Percentiles rank a stretch among this genome's conserved stretches.
Evolutionary conservation across 2,113 vertebrate species (phyloP).

Genomic region (Murina feae): DNA sequence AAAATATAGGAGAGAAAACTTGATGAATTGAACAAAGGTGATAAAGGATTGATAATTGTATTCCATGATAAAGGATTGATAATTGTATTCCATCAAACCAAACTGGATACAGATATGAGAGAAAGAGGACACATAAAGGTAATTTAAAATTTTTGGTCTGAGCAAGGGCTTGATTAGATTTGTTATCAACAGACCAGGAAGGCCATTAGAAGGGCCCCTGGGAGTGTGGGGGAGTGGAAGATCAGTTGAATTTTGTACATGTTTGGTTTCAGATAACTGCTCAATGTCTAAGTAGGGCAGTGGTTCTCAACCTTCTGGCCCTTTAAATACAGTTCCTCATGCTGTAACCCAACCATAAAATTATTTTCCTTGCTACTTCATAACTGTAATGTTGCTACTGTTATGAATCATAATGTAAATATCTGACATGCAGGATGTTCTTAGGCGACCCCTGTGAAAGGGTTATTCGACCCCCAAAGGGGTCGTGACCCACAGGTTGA

Average conservation of each 20-base stretch:
- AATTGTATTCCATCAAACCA: background rate
- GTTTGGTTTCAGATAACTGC: background rate
- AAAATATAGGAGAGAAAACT: background rate
- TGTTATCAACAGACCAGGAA: background rate
- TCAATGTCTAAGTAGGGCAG: background rate
- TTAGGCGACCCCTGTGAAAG: too few species aligned
- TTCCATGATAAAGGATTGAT: background rate
- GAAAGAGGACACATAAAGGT: background rate
- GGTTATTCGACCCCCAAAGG: too few species aligned
- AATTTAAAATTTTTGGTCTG: background rate
- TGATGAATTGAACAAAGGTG: background rate
- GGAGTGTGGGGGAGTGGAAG: rapidly evolving
- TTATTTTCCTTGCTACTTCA: too few species aligned
- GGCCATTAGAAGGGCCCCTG: background rate
- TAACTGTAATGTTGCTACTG: too few species aligned
- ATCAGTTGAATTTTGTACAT: background rate
- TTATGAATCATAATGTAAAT: too few species aligned
- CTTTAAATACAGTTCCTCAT: too few species aligned
- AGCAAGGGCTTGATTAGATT: background rate
- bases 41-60: background rate
- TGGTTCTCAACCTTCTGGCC: too few species aligned
- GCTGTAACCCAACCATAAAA: too few species aligned
- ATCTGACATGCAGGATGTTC: too few species aligned
- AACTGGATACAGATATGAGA: background rate
- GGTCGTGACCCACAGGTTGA: too few species aligned